These are phyloP conservation scores for Epizoanthus rinbou DNA, from an alignment of 92 coral and sea anemone genomes.

Conservation along the genomic window DNA sequence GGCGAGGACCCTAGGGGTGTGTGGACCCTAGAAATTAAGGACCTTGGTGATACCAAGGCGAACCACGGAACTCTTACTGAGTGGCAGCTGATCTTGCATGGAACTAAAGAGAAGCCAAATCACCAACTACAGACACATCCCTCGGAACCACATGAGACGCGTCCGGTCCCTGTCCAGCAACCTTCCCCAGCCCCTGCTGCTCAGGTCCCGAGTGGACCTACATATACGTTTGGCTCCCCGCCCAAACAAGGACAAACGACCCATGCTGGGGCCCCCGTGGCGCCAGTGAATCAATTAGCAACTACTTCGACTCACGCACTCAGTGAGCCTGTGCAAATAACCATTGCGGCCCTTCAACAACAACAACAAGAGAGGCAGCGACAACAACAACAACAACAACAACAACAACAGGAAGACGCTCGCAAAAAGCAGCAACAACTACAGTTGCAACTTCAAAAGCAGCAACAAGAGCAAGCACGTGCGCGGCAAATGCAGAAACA, in stretches of 20 bases:
- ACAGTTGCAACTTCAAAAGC: conserved; percentile 6
- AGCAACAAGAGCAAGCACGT: conserved; percentile 24
- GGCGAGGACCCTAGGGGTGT: conserved; percentile 99
- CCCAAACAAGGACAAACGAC: conserved; percentile 36
- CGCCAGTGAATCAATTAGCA: not conserved
- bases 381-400: not conserved
- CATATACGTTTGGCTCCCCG: conserved; percentile 84
- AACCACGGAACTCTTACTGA: conserved; percentile 90
- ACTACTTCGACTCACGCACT: conserved; percentile 2
- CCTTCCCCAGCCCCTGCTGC: conserved; percentile 43
- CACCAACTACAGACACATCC: conserved; percentile 83
- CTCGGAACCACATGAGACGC: conserved; percentile 66
- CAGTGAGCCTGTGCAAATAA: conserved; percentile 24
- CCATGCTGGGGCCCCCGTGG: conserved; percentile 26
- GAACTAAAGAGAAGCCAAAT: conserved; percentile 89
- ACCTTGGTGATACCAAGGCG: conserved; percentile 81
- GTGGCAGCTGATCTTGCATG: conserved; percentile 96
- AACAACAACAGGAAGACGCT: conserved; percentile 4
- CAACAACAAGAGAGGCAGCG: not conserved
- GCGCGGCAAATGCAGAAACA: conserved; percentile 28
- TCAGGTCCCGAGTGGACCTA: conserved; percentile 83
- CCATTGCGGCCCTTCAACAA: conserved; percentile 17
- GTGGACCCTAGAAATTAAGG: conserved; percentile 97
- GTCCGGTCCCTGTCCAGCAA: conserved; percentile 60
- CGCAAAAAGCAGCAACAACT: not conserved